Conservation (phyloP, 2,113 vertebrate species). For the Lanius collurio region DNA sequence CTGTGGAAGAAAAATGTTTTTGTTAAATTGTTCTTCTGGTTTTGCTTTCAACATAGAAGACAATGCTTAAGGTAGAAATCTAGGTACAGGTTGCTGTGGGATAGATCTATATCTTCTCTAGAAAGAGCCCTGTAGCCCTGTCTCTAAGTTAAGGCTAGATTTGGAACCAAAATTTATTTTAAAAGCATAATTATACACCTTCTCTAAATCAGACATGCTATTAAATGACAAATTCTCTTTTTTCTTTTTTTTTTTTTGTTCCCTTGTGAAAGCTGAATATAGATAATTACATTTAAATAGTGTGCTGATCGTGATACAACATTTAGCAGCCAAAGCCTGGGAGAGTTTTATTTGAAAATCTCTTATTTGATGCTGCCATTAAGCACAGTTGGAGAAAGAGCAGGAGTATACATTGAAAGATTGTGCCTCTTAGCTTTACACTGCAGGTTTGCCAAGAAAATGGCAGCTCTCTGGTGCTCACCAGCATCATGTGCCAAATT, state of each 20-base stretch:
- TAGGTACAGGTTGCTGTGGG: not conserved
- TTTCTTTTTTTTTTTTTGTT: not conserved
- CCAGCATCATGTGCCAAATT: not conserved
- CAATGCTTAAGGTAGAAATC: not conserved
- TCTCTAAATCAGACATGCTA: slow-evolving; percentile 29
- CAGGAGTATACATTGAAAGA: not conserved
- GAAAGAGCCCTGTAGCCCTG: not conserved
- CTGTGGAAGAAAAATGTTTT: not conserved
- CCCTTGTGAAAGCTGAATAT: slow-evolving; percentile 37
- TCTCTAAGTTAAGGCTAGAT: slow-evolving; percentile 4
- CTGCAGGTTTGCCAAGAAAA: not conserved
- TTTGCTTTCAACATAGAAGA: not conserved
- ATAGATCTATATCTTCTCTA: not conserved
- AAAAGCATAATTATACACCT: slow-evolving; percentile 49
- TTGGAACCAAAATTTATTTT: slow-evolving; percentile 48
- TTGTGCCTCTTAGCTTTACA: not conserved
- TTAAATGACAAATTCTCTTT: slow-evolving; percentile 35
- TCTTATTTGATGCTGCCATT: not conserved
- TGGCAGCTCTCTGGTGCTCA: not conserved
- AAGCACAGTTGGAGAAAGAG: not conserved
- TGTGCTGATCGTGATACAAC: slow-evolving; percentile 35
- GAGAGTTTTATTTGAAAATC: slow-evolving; percentile 22
- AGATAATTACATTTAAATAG: slow-evolving; percentile 55
- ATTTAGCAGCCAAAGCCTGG: slow-evolving; percentile 25
- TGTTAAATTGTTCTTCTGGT: not conserved